Percentiles rank a stretch among this genome's conserved stretches.
phyloP scores from a whole-genome alignment of 2,113 vertebrate species.

The Leucoraja erinaceus region DNA sequence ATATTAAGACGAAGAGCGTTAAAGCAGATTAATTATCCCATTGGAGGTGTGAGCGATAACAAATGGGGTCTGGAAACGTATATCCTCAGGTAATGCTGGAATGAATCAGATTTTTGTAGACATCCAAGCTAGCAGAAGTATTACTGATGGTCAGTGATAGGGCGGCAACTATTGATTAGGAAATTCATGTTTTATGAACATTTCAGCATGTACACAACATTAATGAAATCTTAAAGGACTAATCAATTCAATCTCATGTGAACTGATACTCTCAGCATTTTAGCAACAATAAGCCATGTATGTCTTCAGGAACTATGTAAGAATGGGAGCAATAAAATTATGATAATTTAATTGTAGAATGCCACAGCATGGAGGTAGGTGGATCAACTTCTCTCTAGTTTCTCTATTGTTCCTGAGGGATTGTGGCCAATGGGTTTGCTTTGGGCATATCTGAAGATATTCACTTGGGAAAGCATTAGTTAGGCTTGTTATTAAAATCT shows the following conservation, averaged over 20 bases:
- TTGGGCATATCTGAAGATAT: too few relatives aligned
- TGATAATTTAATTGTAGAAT: not conserved
- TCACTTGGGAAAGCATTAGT: too few relatives aligned
- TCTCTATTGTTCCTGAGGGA: not conserved
- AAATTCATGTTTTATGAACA: not conserved
- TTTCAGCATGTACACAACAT: not conserved
- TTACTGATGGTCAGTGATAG: not conserved
- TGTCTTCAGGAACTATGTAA: not conserved
- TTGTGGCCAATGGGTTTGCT: too few relatives aligned
- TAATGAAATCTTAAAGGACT: not conserved
- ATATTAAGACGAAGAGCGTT: not conserved
- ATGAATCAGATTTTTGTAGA: not conserved
- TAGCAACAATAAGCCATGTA: not conserved
- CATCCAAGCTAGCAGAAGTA: not conserved
- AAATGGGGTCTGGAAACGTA: not conserved
- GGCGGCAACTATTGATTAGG: not conserved
- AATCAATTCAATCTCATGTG: not conserved
- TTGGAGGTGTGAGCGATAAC: not conserved
- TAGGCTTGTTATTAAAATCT: too few relatives aligned
- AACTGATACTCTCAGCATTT: conserved; percentile 5
- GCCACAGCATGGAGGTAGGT: not conserved
- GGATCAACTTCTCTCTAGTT: not conserved
- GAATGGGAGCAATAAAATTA: not conserved
- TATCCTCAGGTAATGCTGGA: not conserved
- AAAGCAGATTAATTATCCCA: not conserved